Base-by-base conservation (phyloP, 2,113 vertebrate species). In the Silurus asotus region DNA sequence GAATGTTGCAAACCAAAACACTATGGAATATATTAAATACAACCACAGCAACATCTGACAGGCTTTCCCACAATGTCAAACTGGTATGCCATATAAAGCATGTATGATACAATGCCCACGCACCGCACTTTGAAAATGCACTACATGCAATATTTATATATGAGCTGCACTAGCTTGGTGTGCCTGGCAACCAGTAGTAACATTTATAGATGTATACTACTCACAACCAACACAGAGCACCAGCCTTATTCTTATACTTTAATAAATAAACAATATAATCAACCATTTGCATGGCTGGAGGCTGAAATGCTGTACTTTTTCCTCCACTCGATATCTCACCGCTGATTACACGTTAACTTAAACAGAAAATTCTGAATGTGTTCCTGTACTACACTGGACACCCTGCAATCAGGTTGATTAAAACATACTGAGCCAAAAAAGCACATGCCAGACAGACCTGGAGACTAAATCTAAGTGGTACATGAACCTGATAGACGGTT, bases 191-290 rank as follows among this genome's bases (percentile, higher is more conserved):
- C 25, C 65, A 45, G 28, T 37, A 70, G 28, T 19, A 45, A 45
- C 45, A 72, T 48, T 17, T 70, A 17, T 14, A 48, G 45, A 72
- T 19, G 7, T 48, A 72, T 5, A 0, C 72, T n/a, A 51, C 48
- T 75, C 49, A 75, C 72, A 51, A 51, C 72, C 9, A n/a, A 72
- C 8, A 48, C 65, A 7, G 28, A 70, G 48, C 69, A 70, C 15
- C 2, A 4, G 5, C 25, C 70, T 23, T n/a, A 75, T 53, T 23
- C 72, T 51, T 74, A 74, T 20, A 48, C 19, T 51, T 74, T 49
- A 74, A 74, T 74, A 49, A 74, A 74, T 74, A 74, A 51, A 51
- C 23, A 19, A 75, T 51, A 75, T 51, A 51, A 53, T 75, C 48
- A 75, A 75, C 48, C 72, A 74, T 74, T 74, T 74, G 70, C 23